Conservation (phyloP, 2,113 vertebrate genomes). For the Uropsilus gracilis region DNA sequence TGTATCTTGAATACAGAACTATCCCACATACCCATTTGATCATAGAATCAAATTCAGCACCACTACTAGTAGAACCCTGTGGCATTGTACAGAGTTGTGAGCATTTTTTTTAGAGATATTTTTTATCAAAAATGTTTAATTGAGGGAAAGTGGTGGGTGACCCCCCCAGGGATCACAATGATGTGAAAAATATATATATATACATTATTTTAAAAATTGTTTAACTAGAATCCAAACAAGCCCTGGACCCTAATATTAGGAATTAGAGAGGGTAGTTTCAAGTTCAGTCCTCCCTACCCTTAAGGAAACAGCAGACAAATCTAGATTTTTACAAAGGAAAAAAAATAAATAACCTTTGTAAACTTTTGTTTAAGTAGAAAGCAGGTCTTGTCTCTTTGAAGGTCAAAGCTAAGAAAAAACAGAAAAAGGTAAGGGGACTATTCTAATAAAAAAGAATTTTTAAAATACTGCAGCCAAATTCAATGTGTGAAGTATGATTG, state of each 20-base stretch:
- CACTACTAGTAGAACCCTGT: background rate
- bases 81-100: background rate
- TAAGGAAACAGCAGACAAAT: background rate
- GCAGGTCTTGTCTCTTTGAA: background rate
- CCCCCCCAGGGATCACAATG: no score
- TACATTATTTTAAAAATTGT: no score
- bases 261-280: background rate
- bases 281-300: background rate
- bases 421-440: accelerated
- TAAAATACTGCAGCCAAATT: background rate
- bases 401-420: background rate
- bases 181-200: no score
- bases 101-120: no score
- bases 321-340: no score
- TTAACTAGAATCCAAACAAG: background rate
- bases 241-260: background rate
- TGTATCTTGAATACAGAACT: background rate
- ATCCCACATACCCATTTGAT: background rate
- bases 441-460: background rate
- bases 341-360: no score
- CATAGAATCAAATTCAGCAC: background rate
- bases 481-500: background rate
- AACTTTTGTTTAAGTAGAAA: no score
- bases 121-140: background rate
- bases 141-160: no score